phyloP scores from a whole-genome alignment of 2,797 vertebrate species.

The Anisognathus igniventris region DNA sequence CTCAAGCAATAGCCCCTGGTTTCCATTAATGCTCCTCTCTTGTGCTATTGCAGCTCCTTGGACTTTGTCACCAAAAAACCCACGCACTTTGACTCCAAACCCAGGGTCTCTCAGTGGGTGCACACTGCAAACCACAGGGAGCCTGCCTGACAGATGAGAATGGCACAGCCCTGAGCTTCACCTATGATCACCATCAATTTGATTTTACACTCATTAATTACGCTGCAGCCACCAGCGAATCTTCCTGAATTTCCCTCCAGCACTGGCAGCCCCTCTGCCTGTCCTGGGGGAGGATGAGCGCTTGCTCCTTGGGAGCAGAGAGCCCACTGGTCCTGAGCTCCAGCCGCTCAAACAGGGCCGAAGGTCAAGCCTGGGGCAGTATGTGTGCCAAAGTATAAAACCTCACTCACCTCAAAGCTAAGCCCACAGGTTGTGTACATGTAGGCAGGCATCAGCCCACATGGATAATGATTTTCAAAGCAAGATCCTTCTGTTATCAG shows the following conservation, averaged over 20 bases:
- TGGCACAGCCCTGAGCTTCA: not conserved
- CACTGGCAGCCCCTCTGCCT: not conserved
- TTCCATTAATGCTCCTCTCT: not conserved
- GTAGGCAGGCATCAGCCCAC: not conserved
- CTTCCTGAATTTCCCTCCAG: not conserved
- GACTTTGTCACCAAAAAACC: not conserved
- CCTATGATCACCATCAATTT: not conserved
- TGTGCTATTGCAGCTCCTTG: not conserved
- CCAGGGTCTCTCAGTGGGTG: not conserved
- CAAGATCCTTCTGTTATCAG: not conserved
- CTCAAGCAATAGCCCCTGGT: not conserved
- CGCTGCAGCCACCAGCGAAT: slow-evolving; percentile 8
- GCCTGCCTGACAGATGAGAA: not conserved
- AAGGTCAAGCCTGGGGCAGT: slow-evolving; percentile 40
- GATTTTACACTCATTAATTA: not conserved
- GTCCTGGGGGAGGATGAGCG: not conserved
- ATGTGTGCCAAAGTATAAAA: not conserved
- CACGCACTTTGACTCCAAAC: not conserved
- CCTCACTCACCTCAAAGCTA: not conserved
- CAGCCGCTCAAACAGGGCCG: slow-evolving; percentile 17
- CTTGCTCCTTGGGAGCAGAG: not conserved
- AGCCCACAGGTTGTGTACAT: not conserved
- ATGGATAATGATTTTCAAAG: not conserved
- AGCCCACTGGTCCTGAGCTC: not conserved
- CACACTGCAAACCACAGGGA: not conserved